Evolutionary conservation across 2,113 vertebrate genomes (phyloP).

Genomic region (Lepidiolamprologus cunningtoni): DNA sequence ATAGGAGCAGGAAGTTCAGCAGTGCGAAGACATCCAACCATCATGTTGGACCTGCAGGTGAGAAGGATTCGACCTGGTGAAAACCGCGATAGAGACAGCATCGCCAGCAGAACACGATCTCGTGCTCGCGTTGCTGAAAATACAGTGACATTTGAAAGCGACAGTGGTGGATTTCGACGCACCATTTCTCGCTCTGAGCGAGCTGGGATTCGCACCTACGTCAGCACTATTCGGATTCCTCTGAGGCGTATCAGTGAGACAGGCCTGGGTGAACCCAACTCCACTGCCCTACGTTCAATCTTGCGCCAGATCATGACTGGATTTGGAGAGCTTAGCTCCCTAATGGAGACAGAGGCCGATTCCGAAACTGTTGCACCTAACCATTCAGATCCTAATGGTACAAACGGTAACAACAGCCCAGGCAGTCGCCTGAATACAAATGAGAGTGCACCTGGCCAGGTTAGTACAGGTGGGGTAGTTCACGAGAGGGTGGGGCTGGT

Average conservation of each 20-base stretch:
- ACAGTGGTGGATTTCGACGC: conserved; percentile 84
- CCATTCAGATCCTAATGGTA: conserved; percentile 33
- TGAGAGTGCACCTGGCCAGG: conserved; percentile 23
- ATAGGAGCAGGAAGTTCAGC: conserved; percentile 61
- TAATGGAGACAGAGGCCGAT: conserved; percentile 87
- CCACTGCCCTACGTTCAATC: conserved; percentile 84
- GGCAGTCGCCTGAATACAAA: conserved; percentile 36
- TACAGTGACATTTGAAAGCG: conserved; percentile 85
- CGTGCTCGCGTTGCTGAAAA: conserved; percentile 83
- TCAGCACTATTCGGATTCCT: conserved; percentile 89
- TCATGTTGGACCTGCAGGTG: conserved; percentile 90
- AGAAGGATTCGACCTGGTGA: conserved; percentile 87
- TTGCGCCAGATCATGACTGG: conserved; percentile 92
- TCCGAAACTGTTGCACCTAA: conserved; percentile 67
- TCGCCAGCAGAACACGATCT: conserved; percentile 88
- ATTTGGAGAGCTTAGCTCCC: conserved; percentile 88
- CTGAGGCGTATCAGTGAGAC: conserved; percentile 85
- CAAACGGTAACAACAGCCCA: conserved; percentile 4
- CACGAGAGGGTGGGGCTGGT: conserved; percentile 37
- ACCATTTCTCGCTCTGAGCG: conserved; percentile 86
- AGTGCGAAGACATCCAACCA: conserved; percentile 81
- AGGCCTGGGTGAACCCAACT: conserved; percentile 84
- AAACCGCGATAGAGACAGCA: conserved; percentile 84
- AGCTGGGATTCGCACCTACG: conserved; percentile 86
- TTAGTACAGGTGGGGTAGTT: conserved; percentile 9